These are phyloP conservation scores for Cnemophilus loriae DNA, from an alignment of 2,113 vertebrate species.

Conservation along the genomic window DNA sequence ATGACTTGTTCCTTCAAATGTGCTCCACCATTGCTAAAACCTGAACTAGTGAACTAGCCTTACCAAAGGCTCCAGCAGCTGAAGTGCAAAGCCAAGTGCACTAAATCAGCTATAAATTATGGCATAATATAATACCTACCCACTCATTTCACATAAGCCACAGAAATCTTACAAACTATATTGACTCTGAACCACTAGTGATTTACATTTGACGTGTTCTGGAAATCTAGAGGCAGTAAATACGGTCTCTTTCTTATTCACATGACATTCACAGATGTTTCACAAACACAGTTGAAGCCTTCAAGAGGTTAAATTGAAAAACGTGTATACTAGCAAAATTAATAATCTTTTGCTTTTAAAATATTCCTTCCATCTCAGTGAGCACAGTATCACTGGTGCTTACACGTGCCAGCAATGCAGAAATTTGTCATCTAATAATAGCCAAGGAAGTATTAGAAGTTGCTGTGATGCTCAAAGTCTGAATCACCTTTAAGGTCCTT, in stretches of 20 bases:
- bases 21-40: background rate
- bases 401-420: background rate
- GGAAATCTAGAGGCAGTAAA: background rate
- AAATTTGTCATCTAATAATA: constrained; percentile 7
- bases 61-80: background rate
- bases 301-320: background rate
- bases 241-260: background rate
- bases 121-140: background rate
- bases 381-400: background rate
- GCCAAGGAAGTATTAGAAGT: background rate
- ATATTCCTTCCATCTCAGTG: background rate
- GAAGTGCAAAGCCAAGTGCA: background rate
- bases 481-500: constrained; percentile 23
- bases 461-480: background rate
- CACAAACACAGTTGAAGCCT: background rate
- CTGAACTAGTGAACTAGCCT: background rate
- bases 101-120: background rate
- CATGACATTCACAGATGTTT: background rate
- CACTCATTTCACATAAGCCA: background rate
- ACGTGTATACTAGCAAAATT: background rate
- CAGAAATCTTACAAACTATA: background rate
- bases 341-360: background rate
- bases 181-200: background rate
- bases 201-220: background rate
- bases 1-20: background rate